Conservation (phyloP, 2,113 vertebrate species). For the Asarcornis scutulata region DNA sequence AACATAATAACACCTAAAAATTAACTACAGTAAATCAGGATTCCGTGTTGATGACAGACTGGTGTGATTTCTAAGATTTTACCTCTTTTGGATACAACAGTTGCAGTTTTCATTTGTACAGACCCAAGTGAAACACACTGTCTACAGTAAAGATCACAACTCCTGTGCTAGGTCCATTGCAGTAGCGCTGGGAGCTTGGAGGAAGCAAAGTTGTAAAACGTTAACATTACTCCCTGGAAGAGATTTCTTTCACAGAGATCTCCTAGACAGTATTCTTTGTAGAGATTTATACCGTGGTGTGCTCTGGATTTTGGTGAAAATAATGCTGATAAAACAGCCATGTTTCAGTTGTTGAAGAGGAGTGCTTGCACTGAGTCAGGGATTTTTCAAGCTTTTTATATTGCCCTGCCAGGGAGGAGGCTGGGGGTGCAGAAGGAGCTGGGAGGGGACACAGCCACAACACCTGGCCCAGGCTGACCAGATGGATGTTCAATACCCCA, state of each 20-base stretch:
- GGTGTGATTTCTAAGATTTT: background rate
- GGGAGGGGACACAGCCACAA: too few species aligned
- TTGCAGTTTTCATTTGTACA: background rate
- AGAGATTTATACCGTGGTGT: too few species aligned
- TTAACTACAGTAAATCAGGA: background rate
- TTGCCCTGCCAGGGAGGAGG: too few species aligned
- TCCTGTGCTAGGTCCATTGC: accelerated
- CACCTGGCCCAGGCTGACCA: too few species aligned
- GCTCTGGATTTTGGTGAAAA: too few species aligned
- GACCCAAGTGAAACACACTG: background rate
- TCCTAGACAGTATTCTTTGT: background rate
- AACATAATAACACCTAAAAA: background rate
- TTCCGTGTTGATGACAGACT: background rate
- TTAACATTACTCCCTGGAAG: background rate
- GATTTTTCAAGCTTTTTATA: too few species aligned
- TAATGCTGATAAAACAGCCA: too few species aligned
- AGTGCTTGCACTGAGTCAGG: too few species aligned
- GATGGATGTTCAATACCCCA: too few species aligned
- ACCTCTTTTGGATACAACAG: background rate
- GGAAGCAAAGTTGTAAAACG: background rate
- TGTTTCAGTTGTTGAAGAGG: too few species aligned
- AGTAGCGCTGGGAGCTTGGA: background rate
- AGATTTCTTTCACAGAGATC: background rate
- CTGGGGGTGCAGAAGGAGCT: too few species aligned
- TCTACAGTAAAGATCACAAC: background rate